Evolutionary conservation across 2,113 vertebrate genomes (phyloP).

Genomic region (Pandion haliaetus): DNA sequence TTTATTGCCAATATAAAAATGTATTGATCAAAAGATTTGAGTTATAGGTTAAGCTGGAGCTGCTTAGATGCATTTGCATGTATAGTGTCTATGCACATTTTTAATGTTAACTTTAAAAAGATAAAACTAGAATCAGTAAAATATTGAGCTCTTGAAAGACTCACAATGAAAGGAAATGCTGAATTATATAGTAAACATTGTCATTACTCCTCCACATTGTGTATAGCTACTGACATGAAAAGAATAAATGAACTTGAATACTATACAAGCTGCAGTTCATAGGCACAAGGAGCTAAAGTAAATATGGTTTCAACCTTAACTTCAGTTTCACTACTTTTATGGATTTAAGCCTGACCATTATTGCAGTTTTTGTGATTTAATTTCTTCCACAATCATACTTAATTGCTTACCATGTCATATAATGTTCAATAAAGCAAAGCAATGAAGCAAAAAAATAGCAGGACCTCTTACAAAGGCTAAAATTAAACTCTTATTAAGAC

Average conservation of each 20-base stretch:
- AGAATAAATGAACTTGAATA: neutral
- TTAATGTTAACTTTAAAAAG: neutral
- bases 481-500: slow-evolving; percentile 54
- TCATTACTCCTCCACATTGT: neutral
- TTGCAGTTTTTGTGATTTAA: slow-evolving; percentile 59
- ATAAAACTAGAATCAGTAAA: neutral
- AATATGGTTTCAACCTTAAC: slow-evolving; percentile 5
- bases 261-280: neutral
- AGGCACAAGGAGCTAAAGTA: neutral
- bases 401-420: slow-evolving; percentile 56
- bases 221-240: neutral
- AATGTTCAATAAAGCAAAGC: slow-evolving; percentile 72
- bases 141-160: neutral
- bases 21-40: neutral
- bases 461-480: slow-evolving; percentile 58
- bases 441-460: slow-evolving; percentile 70
- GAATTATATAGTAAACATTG: neutral
- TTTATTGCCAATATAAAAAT: neutral
- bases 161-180: neutral
- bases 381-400: slow-evolving; percentile 65
- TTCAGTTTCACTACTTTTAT: slow-evolving; percentile 32
- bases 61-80: neutral
- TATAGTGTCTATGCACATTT: neutral
- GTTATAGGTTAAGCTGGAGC: neutral
- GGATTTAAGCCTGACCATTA: slow-evolving; percentile 48